phyloP scores from a whole-genome alignment of 2,113 vertebrate species.

The Cheirogaleus medius region DNA sequence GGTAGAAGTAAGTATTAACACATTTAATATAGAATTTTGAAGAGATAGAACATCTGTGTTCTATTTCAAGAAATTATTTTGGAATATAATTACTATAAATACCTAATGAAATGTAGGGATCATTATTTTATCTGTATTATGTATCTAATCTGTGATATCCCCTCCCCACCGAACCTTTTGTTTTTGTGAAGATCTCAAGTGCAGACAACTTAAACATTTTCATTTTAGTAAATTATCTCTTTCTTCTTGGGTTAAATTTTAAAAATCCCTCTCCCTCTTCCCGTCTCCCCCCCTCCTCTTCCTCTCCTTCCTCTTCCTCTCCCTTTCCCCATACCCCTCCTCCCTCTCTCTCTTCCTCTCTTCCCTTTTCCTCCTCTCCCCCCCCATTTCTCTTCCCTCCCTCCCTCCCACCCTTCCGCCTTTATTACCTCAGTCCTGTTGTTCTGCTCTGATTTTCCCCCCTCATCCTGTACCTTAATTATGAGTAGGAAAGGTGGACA shows the following conservation, averaged over 20 bases:
- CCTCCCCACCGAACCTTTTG: not conserved
- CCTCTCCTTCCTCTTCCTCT: not conserved
- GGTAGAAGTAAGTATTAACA: not conserved
- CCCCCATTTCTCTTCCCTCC: not conserved
- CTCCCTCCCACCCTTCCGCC: not conserved
- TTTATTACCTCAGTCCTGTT: not conserved
- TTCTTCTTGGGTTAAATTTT: not conserved
- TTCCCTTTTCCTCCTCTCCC: not conserved
- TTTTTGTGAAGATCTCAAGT: not conserved
- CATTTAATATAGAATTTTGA: slow-evolving; percentile 9
- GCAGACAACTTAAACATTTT: not conserved
- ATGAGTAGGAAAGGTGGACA: not conserved
- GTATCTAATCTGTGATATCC: not conserved
- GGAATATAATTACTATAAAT: not conserved
- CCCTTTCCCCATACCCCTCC: too few relatives aligned
- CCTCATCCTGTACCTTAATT: not conserved
- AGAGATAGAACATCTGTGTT: not conserved
- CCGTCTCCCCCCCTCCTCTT: not conserved
- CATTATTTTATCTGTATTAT: not conserved
- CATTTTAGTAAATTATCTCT: not conserved
- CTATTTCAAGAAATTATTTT: slow-evolving; percentile 43
- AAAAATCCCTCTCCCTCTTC: not conserved
- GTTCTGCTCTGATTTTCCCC: not conserved
- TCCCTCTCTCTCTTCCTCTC: not conserved
- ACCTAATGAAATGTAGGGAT: not conserved